Evolutionary conservation across 2,113 vertebrate species (phyloP), one percentile per base, ranked within the genome.

Genomic region (Leptocoma aspasia): DNA sequence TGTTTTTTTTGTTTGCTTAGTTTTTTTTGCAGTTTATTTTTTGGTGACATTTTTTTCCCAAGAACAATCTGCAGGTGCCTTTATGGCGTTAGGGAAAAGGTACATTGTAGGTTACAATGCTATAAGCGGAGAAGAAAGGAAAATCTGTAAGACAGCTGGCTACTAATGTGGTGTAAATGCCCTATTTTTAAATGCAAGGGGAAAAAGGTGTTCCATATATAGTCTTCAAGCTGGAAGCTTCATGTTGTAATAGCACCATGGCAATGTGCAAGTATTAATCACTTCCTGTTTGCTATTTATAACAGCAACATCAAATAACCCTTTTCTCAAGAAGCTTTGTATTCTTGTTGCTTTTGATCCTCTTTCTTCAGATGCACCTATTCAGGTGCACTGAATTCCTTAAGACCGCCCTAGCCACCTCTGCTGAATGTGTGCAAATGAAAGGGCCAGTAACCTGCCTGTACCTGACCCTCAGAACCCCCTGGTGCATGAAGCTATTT

Each of bases 61-160:
- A 35, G 64, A 79, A 82, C 81, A 90, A 63, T 82, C 41, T 86
- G 50, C 95, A 97, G 92, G 93, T 97, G 90, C 96, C 90, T 97
- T 97, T 96, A 95, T 96, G 88, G 93, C 18, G 22, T 95, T 90
- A 97, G 60, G 91, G 93, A 97, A 96, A 97, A 93, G 71, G 90
- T 94, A 82, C 66, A 24, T 90, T 94, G 85, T 86, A 86, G 52
- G 85, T 96, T 97, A 90, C 59, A 95, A 49, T 82, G 72, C 75
- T 97, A 31, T 90, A 88, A 95, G 82, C 69, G 53, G 63, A 39
- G 66, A 70, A 92, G 53, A 83, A 84, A 85, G 53, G 64, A 92
- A 96, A 94, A 85, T 84, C 65, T 91, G 53, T 95, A 92, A 97
- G 95, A 95, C 90, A 97, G 95, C 93, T 96, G 94, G 89, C 66